phyloP scores from a whole-genome alignment of 2,888 invertebrate genomes.

The Diadegma fenestrale region DNA sequence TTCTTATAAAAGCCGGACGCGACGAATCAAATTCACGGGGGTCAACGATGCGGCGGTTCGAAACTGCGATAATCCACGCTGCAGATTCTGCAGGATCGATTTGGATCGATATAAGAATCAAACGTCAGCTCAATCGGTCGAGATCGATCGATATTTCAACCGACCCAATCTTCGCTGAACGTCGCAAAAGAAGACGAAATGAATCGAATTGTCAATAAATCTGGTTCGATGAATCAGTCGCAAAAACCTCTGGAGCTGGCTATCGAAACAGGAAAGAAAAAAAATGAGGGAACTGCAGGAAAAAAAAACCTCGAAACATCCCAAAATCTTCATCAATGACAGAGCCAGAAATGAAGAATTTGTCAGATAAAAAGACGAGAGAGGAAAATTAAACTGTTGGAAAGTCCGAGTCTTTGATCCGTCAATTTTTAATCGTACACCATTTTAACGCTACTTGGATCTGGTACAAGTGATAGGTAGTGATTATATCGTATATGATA shows the following conservation, averaged over 20 bases:
- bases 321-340: not conserved
- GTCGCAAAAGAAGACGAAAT: not conserved
- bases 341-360: not conserved
- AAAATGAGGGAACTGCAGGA: not conserved
- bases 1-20: slow-evolving; percentile 21
- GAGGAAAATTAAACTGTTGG: not conserved
- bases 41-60: slow-evolving; percentile 4
- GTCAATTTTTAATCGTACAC: slow-evolving; percentile 39
- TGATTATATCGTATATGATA: slow-evolving; percentile 51
- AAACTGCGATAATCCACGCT: not conserved
- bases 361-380: not conserved
- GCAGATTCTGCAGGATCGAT: not conserved
- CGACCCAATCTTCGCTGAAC: not conserved
- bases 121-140: not conserved
- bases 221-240: no score
- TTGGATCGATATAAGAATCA: not conserved
- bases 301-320: not conserved
- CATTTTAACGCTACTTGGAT: slow-evolving; percentile 24
- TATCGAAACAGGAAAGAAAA: not conserved
- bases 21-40: not conserved
- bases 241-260: not conserved
- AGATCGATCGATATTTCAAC: not conserved
- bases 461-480: slow-evolving; percentile 31
- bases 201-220: not conserved
- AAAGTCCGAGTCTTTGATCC: not conserved